Conservation (phyloP, 2,797 vertebrate species). For the Chromobotia macracanthus region DNA sequence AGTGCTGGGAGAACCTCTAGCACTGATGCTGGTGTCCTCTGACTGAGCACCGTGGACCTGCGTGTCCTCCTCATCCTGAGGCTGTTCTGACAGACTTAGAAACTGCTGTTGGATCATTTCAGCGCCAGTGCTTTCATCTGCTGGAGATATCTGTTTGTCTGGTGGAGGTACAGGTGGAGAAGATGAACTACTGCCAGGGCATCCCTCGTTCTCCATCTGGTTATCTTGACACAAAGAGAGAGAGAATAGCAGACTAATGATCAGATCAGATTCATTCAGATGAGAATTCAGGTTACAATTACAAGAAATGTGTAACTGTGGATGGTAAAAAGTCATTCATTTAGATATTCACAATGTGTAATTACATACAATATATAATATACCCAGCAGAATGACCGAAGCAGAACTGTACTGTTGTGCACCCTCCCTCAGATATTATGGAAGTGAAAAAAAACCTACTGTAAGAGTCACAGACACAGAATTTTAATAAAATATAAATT, state of each 20-base stretch:
- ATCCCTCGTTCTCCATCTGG: conserved; percentile 70
- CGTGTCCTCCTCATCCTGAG: neutral
- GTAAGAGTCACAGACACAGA: no score
- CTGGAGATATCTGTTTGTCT: conserved; percentile 3
- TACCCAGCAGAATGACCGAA: no score
- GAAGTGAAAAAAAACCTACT: no score
- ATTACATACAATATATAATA: no score
- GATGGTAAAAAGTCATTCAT: neutral
- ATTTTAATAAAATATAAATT: no score
- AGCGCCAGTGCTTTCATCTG: conserved; percentile 39
- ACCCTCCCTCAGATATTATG: no score
- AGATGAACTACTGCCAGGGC: conserved; percentile 58
- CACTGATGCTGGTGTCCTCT: conserved; percentile 30
- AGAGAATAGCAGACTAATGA: neutral
- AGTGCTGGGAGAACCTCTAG: conserved; percentile 51
- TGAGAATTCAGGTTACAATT: neutral
- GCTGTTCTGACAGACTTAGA: conserved; percentile 31
- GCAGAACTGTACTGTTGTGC: no score
- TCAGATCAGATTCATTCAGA: neutral
- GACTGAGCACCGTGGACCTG: neutral
- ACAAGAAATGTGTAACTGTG: neutral
- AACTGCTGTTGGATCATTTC: conserved; percentile 37
- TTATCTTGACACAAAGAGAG: conserved; percentile 19
- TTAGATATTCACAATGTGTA: no score
- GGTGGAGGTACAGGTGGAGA: conserved; percentile 11